A percentile compares a stretch with the other conserved stretches of the same genome.
Conservation (phyloP, 1,140 invertebrate species). For the Drosophila malerkotliana region DNA sequence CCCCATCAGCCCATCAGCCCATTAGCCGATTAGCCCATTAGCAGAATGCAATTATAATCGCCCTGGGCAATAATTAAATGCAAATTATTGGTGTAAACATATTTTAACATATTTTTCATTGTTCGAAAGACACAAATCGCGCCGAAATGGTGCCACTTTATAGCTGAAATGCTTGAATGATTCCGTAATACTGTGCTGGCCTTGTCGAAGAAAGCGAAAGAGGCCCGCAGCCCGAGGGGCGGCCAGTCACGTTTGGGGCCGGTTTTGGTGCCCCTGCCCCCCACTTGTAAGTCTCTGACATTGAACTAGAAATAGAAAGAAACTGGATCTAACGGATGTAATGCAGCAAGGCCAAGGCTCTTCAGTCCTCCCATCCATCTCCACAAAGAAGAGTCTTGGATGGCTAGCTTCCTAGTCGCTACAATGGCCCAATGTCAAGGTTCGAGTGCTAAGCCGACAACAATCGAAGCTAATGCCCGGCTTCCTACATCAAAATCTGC, state of each 20-base stretch:
- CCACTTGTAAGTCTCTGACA: constrained; percentile 9
- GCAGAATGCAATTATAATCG: constrained; percentile 5
- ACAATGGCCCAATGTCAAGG: constrained; percentile 26
- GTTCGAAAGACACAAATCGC: constrained; percentile 28
- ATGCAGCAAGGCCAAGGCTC: constrained; percentile 15
- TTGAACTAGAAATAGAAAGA: constrained; percentile 36
- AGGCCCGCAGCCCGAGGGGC: not conserved
- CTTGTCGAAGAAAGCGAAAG: constrained; percentile 46
- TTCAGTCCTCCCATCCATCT: not conserved
- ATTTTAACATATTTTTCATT: constrained; percentile 22
- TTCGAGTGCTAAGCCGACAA: constrained; percentile 20
- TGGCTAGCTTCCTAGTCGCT: constrained; percentile 8
- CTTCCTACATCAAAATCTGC: constrained; percentile 40
- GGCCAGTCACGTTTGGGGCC: constrained; percentile 43
- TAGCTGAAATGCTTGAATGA: constrained; percentile 45
- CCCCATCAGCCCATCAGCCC: no score
- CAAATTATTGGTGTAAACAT: constrained; percentile 28
- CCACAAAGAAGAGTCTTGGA: not conserved
- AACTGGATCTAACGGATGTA: constrained; percentile 40
- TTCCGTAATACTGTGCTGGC: constrained; percentile 12
- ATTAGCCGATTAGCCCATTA: not conserved
- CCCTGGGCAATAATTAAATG: constrained; percentile 52
- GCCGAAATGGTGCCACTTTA: not conserved
- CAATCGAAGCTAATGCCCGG: constrained; percentile 13
- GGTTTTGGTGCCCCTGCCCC: constrained; percentile 4